Base-by-base conservation (phyloP, 2,888 invertebrate species). In the Rhingia rostrata region DNA sequence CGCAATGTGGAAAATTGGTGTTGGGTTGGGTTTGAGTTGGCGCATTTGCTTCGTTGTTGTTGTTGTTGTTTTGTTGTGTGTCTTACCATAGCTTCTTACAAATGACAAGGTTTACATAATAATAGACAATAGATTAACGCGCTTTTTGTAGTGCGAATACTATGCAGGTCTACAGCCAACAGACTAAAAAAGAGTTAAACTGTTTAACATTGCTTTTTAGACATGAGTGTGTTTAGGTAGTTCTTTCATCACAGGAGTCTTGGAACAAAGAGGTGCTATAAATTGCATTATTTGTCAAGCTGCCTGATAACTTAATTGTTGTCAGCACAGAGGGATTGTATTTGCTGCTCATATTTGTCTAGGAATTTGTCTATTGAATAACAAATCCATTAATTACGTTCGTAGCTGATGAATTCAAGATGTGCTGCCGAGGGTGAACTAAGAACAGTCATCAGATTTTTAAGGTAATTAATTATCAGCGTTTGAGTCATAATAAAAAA, bases 1-100 rank as follows among this genome's bases (percentile, higher is more conserved):
- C 58, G 73, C 60, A 54, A 66, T 61, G 69, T 74, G 80, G 80
- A 84, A 84, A 84, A 84, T 84, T 74, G 79, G 84, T 80, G 74
- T 84, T 80, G 80, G 79, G 84, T 80, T 80, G 84, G 84, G 84
- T 69, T 73, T 73, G 41, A 78, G 83, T 73, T 83, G 83, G 83
- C 54, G 83, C 72, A 69, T n/a, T 67, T 51, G 10, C 39, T 56
- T 53, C 45, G 39, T 37, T 60, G 41, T 56, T 61, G 45, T 22
- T 30, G n/a, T 32, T 53, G 45, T 51, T 37, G n/a, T n/a, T n/a
- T n/a, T n/a, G n/a, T n/a, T n/a, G n/a, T 49, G 14, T 35, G 1
- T 9, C 22, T 22, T 22, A 2, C 67, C 39, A 37, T 14, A 60
- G 75, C 70, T 80, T 72, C 54, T 41, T 39, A 72, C 58, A 67